Evolutionary conservation across 2,113 vertebrate species (phyloP), one percentile per base, ranked within the genome.

Genomic region (Callaeas wilsoni): DNA sequence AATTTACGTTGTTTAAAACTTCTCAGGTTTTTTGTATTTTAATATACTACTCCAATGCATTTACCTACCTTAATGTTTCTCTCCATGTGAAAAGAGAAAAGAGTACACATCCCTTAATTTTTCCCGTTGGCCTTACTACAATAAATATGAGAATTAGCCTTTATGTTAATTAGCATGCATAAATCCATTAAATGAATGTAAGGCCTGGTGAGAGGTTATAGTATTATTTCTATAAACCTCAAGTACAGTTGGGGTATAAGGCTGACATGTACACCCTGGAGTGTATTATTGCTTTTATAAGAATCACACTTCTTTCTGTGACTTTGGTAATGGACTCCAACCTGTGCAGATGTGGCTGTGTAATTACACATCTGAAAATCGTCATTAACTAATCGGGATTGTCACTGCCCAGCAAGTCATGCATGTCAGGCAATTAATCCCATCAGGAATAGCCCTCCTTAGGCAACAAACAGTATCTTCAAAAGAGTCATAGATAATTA

Each of bases 311-410:
- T 96, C 55, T 93, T 84, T 93, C 49, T 81, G 19, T 64, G 6
- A 64, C 41, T 94, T 95, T 13, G 1, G 60, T 92, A 94, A 93
- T 69, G 89, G 81, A 90, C 81, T 87, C 80, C 78, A 96, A 93
- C 69, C 65, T 94, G 67, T 75, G 79, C 86, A 96, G 82, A 86
- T 96, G 89, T 90, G 80, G 56, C 94, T 91, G 65, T 49, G 32
- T 53, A 91, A 94, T 93, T 91, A 87, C 60, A 87, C 60, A 92
- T 89, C 73, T 77, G 69, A 96, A 92, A 93, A 96, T 96, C 87
- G 80, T 89, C 69, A 75, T 96, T 97, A 96, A 92, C 76, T 80
- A 90, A 82, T 86, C 1, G 1, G 55, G 11, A 47, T 90, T 93
- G 69, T 77, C 83, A 82, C 30, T 79, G 67, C 30, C 91, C 64